phyloP scores from a whole-genome alignment of 2,113 vertebrate species.

The Planiliza haematocheilus region DNA sequence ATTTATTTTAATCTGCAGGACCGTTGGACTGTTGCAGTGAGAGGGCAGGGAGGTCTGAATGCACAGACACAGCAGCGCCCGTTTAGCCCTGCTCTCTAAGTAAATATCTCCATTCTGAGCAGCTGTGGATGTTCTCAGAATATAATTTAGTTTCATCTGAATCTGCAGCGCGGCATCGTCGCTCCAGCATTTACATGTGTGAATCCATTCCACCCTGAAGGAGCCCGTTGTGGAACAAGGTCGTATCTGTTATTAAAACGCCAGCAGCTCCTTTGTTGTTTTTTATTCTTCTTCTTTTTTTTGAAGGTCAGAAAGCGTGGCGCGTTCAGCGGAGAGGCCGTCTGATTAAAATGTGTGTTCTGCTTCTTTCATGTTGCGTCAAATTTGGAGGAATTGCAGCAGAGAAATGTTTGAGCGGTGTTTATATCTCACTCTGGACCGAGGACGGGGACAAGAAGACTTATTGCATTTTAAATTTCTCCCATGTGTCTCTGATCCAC shows the following conservation, averaged over 20 bases:
- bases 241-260: no score
- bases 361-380: background rate
- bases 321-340: background rate
- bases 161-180: slow-evolving; percentile 7
- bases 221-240: background rate
- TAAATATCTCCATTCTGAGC: background rate
- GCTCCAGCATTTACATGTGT: background rate
- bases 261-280: background rate
- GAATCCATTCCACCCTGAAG: background rate
- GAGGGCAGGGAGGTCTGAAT: background rate
- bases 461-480: no score
- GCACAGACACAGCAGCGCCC: background rate
- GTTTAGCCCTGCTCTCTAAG: no score
- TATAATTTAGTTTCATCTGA: background rate
- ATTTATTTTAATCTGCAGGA: slow-evolving; percentile 24
- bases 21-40: background rate
- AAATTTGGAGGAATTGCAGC: background rate
- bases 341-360: background rate
- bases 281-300: no score
- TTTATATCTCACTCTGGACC: no score
- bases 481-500: background rate
- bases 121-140: no score
- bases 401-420: no score
- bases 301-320: no score
- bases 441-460: no score